These are phyloP conservation scores for Brachionus calyciflorus DNA, from an alignment of 1,140 invertebrate species.

Conservation along the genomic window DNA sequence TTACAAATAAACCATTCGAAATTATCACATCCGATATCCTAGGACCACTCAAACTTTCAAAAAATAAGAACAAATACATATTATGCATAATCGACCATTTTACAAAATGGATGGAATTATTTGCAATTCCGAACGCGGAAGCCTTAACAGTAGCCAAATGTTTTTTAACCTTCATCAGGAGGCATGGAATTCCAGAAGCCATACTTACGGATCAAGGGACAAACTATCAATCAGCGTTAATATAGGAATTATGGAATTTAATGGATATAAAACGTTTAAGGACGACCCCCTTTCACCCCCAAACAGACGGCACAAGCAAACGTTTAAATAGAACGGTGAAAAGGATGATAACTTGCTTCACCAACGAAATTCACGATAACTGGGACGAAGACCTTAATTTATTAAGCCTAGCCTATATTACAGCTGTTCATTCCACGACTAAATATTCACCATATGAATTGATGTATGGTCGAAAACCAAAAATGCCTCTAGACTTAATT, in stretches of 20 bases:
- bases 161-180: slow-evolving; percentile 53
- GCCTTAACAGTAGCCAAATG: slow-evolving; percentile 54
- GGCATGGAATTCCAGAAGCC: slow-evolving; percentile 55
- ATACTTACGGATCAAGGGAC: slow-evolving; percentile 56
- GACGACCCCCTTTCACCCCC: slow-evolving; percentile 50
- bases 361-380: not conserved
- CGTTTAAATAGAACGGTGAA: not conserved
- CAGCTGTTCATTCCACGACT: too few species aligned
- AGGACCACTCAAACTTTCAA: slow-evolving; percentile 50
- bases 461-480: not conserved
- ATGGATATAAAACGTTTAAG: slow-evolving; percentile 47
- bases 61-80: slow-evolving; percentile 51
- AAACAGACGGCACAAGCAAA: slow-evolving; percentile 49
- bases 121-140: slow-evolving; percentile 48
- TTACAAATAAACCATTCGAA: slow-evolving; percentile 18
- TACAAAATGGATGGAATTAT: slow-evolving; percentile 53
- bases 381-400: slow-evolving; percentile 18
- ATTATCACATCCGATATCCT: slow-evolving; percentile 52
- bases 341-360: not conserved
- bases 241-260: slow-evolving; percentile 49
- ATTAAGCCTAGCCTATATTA: not conserved
- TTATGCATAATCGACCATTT: slow-evolving; percentile 52
- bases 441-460: not conserved
- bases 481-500: slow-evolving; percentile 22
- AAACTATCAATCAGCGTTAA: slow-evolving; percentile 48